These are phyloP conservation scores for Sinodicranocentrus sp. DNA, from an alignment of 2,888 invertebrate species.

Conservation along the genomic window DNA sequence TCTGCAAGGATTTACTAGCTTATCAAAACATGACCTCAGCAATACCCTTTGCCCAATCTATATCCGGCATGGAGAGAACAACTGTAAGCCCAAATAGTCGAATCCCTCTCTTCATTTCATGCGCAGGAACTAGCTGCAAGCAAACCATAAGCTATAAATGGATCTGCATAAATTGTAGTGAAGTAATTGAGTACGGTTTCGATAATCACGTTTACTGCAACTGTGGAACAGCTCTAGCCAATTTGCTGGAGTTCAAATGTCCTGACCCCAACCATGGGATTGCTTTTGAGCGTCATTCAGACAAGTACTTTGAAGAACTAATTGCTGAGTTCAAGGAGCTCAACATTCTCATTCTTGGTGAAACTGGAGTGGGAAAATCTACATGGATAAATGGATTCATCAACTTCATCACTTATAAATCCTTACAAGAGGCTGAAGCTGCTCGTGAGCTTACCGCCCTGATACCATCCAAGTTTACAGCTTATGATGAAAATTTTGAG, in stretches of 20 bases:
- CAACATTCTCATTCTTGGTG: conserved; percentile 71
- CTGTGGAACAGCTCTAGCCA: conserved; percentile 34
- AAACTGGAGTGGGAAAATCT: conserved; percentile 73
- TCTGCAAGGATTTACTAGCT: conserved; percentile 17
- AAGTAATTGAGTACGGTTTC: conserved; percentile 40
- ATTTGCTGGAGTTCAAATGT: conserved; percentile 36
- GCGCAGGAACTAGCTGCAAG: conserved; percentile 37
- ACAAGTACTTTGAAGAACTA: background rate
- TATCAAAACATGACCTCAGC: background rate
- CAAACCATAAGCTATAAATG: conserved; percentile 7
- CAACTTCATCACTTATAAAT: conserved; percentile 54
- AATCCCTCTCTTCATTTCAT: background rate
- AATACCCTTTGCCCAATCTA: conserved; percentile 6
- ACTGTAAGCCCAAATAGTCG: conserved; percentile 36
- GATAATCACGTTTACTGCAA: conserved; percentile 48
- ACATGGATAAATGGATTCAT: conserved; percentile 73
- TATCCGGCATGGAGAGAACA: background rate
- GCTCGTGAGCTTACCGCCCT: background rate
- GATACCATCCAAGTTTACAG: conserved; percentile 62
- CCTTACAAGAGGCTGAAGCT: conserved; percentile 53
- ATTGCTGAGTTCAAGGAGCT: conserved; percentile 20
- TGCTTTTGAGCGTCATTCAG: background rate
- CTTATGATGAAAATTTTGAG: conserved; percentile 50
- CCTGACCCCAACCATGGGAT: conserved; percentile 41
- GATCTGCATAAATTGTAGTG: conserved; percentile 25